Percentiles rank a stretch among this genome's conserved stretches.
Conservation (phyloP, 2,888 invertebrate genomes). For the Watsonalla binaria region DNA sequence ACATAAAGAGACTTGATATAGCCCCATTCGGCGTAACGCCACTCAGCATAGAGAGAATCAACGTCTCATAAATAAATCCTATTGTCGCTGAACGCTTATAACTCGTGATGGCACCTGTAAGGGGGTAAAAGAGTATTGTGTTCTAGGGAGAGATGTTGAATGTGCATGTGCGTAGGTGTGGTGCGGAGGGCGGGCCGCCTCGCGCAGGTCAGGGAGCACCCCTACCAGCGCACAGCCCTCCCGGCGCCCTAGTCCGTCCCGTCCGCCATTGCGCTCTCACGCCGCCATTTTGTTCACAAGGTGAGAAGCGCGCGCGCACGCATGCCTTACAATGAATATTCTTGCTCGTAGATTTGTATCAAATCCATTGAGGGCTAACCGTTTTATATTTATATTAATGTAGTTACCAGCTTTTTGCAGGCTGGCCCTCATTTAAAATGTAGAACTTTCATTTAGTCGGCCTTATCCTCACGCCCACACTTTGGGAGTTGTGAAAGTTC, state of each 20-base stretch:
- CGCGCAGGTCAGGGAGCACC: constrained; percentile 96
- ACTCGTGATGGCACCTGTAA: background rate
- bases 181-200: constrained; percentile 91
- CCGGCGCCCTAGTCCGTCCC: constrained; percentile 84
- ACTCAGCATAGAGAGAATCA: too few relatives aligned
- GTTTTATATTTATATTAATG: background rate
- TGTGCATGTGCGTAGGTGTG: constrained; percentile 84
- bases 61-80: too few relatives aligned
- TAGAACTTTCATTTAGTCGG: background rate
- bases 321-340: constrained; percentile 55
- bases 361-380: constrained; percentile 12
- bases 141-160: constrained; percentile 49
- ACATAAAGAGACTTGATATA: too few relatives aligned
- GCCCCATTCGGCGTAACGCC: too few relatives aligned
- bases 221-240: constrained; percentile 92
- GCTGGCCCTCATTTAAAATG: background rate
- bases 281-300: constrained; percentile 77
- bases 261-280: constrained; percentile 65
- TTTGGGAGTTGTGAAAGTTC: constrained; percentile 8
- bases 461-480: background rate
- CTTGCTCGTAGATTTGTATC: constrained; percentile 30
- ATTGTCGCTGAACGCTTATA: too few relatives aligned
- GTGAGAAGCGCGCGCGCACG: constrained; percentile 72
- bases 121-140: constrained; percentile 21
- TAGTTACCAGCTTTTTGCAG: background rate